These are phyloP conservation scores for Bryconaethiops microstoma DNA, from an alignment of 2,797 vertebrate species.

Conservation along the genomic window DNA sequence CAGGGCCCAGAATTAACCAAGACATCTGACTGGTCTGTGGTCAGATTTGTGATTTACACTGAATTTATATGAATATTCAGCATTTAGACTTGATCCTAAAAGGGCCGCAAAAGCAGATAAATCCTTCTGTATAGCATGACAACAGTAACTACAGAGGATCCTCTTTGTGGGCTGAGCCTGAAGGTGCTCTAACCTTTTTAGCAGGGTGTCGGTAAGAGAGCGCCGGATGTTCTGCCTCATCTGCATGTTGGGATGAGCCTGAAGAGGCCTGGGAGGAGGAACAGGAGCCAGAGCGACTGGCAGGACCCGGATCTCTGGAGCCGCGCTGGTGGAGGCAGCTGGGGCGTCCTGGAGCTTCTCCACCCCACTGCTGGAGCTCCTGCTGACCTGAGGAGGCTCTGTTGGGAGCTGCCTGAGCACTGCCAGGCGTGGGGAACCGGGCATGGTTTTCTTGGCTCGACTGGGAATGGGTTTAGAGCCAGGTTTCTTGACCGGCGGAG, in stretches of 20 bases:
- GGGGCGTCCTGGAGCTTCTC: constrained; percentile 68
- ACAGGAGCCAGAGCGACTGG: constrained; percentile 73
- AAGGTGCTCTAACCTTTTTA: constrained; percentile 83
- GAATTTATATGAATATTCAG: no score
- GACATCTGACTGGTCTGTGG: no score
- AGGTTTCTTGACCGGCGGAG: constrained; percentile 58
- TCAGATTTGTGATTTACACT: no score
- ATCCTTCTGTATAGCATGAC: no score
- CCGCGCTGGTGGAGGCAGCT: constrained; percentile 52
- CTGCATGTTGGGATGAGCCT: constrained; percentile 87
- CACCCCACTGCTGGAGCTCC: constrained; percentile 65
- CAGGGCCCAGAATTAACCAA: no score
- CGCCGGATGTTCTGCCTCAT: constrained; percentile 94
- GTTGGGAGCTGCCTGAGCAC: constrained; percentile 63
- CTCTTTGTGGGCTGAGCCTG: not conserved
- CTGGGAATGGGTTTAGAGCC: constrained; percentile 55
- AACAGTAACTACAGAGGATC: no score
- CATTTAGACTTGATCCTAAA: no score
- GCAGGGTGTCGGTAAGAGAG: constrained; percentile 87
- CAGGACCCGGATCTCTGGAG: constrained; percentile 68
- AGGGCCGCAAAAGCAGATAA: no score
- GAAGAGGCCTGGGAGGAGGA: constrained; percentile 71
- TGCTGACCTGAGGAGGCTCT: constrained; percentile 67
- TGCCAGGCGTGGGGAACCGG: constrained; percentile 59
- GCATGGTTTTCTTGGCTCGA: constrained; percentile 71